Evolutionary conservation across 2,888 invertebrate genomes (phyloP).

Genomic region (Caenorhabditis becei): DNA sequence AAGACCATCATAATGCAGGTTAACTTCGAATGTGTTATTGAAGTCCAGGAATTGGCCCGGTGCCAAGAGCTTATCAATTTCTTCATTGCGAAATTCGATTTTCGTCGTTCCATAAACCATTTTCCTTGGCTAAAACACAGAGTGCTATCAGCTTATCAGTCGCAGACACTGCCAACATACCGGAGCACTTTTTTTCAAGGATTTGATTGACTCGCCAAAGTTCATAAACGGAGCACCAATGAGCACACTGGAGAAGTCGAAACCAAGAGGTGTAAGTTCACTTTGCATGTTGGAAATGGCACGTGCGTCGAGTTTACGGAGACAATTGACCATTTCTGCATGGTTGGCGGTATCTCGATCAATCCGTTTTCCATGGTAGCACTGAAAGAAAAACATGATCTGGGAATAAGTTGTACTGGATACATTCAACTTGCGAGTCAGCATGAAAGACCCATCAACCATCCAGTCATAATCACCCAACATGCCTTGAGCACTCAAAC

Average conservation of each 20-base stretch:
- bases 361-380: neutral
- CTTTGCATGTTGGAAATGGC: constrained; percentile 16
- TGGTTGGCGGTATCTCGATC: neutral
- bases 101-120: constrained; percentile 25
- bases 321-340: constrained; percentile 24
- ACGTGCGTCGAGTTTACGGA: constrained; percentile 9
- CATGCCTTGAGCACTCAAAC: constrained; percentile 22
- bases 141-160: neutral
- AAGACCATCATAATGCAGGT: constrained; percentile 9
- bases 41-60: constrained; percentile 23
- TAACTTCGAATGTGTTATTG: constrained; percentile 14
- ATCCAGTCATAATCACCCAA: constrained; percentile 25
- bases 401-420: too few relatives aligned
- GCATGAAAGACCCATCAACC: constrained; percentile 18
- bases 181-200: constrained; percentile 16
- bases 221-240: constrained; percentile 34
- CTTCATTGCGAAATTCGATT: constrained; percentile 21
- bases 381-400: constrained; percentile 19
- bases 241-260: constrained; percentile 19
- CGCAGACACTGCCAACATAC: constrained; percentile 2
- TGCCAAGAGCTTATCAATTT: neutral
- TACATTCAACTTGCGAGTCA: too few relatives aligned
- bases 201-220: constrained; percentile 3
- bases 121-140: constrained; percentile 27
- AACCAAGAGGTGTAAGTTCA: neutral